Base-by-base conservation (phyloP, 2,797 vertebrate genomes). In the Aplochiton taeniatus region DNA sequence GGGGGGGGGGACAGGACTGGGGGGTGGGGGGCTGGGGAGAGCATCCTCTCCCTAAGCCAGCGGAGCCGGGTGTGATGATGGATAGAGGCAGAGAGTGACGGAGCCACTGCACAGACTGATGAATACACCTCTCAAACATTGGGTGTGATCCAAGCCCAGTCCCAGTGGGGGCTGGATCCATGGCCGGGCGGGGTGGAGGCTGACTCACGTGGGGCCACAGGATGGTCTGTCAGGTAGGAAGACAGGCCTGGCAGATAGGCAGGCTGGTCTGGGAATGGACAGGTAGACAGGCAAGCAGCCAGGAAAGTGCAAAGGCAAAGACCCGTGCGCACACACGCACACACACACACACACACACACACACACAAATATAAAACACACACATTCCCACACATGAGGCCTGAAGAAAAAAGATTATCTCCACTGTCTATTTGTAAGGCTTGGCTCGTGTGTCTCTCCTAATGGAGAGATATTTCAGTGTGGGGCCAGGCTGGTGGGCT, bases 51-150 rank as follows among this genome's bases (percentile, higher is more conserved):
- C 65, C 53, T 59, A 53, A 47, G 68, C 67, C 58, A 66, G 73
- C 60, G 73, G 70, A 66, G 68, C 48, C 49, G 47, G 69, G 64
- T 72, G 69, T 44, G 19, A 66, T 84, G 80, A 85, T 82, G 75
- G 83, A 87, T 82, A 75, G 77, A 55, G 65, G 62, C 51, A 1
- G 58, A 72, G 72, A 70, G 61, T 65, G 78, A 78, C 46, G 14
- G 52, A 74, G 83, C 51, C 78, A 77, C 69, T 73, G 83, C 19
- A 68, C 65, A 74, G 72, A 75, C 73, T 73, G 79, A 81, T 81
- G 73, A 82, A 85, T 78, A 75, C 78, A 78, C 83, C 78, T 83
- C 77, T 80, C 73, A 62, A 75, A 62, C 66, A 70, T 72, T 41
- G 71, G 70, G 69, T 78, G 52, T 70, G 81, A 79, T 76, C 69